These are phyloP conservation scores for Atherinomorus stipes DNA, from an alignment of 2,113 vertebrate genomes.

Conservation along the genomic window DNA sequence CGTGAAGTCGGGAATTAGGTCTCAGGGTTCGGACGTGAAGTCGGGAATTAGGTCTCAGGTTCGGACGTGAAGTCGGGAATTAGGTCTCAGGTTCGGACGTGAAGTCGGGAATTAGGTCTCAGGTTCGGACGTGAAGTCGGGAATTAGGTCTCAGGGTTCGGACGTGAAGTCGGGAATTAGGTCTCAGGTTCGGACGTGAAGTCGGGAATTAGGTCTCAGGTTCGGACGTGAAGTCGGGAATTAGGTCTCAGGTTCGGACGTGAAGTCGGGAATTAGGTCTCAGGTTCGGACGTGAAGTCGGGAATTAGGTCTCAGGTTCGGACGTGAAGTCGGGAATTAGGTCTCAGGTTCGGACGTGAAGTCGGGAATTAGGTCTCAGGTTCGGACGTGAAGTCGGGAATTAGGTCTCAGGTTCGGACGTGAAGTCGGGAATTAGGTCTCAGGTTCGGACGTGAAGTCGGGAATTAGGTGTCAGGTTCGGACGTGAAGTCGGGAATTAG, in stretches of 20 bases:
- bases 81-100: background rate
- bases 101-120: background rate
- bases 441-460: background rate
- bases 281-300: background rate
- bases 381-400: background rate
- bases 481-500: background rate
- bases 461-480: background rate
- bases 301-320: background rate
- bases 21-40: background rate
- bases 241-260: background rate
- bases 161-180: background rate
- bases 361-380: background rate
- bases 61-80: background rate
- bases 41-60: background rate
- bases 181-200: background rate
- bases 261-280: background rate
- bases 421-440: background rate
- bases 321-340: background rate
- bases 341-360: background rate
- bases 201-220: background rate
- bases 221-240: background rate
- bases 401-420: background rate
- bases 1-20: background rate
- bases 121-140: background rate
- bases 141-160: background rate